Evolutionary conservation across 2,113 vertebrate species (phyloP).

Genomic region (Charadrius vociferus): DNA sequence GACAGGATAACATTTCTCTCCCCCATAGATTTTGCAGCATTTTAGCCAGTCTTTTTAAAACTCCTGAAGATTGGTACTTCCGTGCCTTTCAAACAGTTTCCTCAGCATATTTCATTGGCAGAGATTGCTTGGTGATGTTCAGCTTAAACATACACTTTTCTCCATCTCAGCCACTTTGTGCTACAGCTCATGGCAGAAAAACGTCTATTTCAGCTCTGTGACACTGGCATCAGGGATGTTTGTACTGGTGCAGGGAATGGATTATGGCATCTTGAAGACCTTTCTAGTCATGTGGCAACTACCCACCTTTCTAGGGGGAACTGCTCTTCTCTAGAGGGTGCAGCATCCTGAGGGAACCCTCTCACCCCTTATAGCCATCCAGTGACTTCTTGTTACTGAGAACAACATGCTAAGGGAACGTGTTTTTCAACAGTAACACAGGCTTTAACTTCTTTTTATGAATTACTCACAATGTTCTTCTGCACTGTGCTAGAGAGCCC

Average conservation of each 20-base stretch:
- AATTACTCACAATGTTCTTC: background rate
- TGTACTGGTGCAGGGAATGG: background rate
- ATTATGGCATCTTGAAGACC: background rate
- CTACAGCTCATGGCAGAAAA: background rate
- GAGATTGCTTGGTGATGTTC: background rate
- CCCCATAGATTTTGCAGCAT: background rate
- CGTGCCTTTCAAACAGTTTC: background rate
- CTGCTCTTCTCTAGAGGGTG: background rate
- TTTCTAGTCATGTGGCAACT: background rate
- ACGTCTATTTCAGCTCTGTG: background rate
- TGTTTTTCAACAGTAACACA: background rate
- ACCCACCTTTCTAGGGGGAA: background rate
- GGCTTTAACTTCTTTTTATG: background rate
- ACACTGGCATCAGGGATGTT: accelerated
- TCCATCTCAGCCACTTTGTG: background rate
- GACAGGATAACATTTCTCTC: background rate
- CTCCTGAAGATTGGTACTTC: background rate
- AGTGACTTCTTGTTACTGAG: background rate
- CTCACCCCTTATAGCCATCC: background rate
- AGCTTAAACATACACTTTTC: background rate
- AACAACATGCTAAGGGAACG: background rate
- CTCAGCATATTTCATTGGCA: background rate
- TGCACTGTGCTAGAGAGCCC: background rate
- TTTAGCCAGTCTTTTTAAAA: background rate
- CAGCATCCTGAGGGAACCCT: background rate